Conservation (phyloP, 2,113 vertebrate genomes). For the Elachura formosa region DNA sequence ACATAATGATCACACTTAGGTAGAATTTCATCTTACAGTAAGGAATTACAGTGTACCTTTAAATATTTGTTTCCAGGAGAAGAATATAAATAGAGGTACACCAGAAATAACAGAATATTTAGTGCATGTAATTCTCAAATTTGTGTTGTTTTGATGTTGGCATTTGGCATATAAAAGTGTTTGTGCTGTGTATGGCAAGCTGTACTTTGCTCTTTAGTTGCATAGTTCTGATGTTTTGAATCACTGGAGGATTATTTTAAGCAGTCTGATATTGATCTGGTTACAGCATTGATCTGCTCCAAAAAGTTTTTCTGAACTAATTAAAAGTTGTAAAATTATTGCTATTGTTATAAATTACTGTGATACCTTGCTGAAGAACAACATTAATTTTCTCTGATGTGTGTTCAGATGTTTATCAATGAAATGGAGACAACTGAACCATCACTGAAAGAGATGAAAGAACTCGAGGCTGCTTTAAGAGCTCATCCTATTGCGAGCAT, state of each 20-base stretch:
- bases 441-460: constrained; percentile 85
- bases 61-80: neutral
- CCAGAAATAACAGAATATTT: neutral
- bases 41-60: neutral
- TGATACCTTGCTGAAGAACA: neutral
- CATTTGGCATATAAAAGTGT: neutral
- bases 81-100: neutral
- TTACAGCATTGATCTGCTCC: neutral
- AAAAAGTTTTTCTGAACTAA: neutral
- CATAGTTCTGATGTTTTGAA: neutral
- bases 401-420: constrained; percentile 74
- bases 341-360: neutral
- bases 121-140: neutral
- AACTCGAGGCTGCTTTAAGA: constrained; percentile 78
- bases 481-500: constrained; percentile 71
- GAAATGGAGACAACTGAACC: constrained; percentile 81
- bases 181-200: neutral
- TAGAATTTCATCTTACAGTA: neutral
- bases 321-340: neutral
- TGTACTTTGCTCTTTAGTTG: neutral
- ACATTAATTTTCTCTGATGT: neutral
- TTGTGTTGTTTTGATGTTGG: neutral
- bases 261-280: neutral
- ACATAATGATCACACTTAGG: neutral
- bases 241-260: neutral